phyloP scores from a whole-genome alignment of 2,888 invertebrate species.

The Syrista parreyssii region DNA sequence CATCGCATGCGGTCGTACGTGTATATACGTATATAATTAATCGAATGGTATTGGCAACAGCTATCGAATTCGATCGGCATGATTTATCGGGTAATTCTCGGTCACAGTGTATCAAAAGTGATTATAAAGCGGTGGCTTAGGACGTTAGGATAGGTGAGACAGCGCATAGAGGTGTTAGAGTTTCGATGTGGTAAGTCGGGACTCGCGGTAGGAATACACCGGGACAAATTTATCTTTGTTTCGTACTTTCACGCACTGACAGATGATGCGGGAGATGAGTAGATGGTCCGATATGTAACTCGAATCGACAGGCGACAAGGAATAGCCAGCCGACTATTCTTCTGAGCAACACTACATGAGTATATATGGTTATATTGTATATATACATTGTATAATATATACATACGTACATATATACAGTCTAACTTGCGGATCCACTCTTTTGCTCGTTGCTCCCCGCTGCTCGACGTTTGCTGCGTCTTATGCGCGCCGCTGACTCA shows the following conservation, averaged over 20 bases:
- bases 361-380: slow-evolving; percentile 9
- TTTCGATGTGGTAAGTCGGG: slow-evolving; percentile 44
- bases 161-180: background rate
- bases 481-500: slow-evolving; percentile 31
- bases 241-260: slow-evolving; percentile 56
- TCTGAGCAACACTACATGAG: slow-evolving; percentile 20
- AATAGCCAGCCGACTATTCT: slow-evolving; percentile 32
- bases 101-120: background rate
- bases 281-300: slow-evolving; percentile 17
- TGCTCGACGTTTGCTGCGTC: slow-evolving; percentile 1
- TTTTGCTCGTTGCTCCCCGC: background rate
- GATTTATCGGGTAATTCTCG: background rate
- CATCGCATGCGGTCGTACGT: background rate
- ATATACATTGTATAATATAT: background rate
- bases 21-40: background rate
- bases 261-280: slow-evolving; percentile 25
- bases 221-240: slow-evolving; percentile 60
- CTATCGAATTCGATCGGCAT: background rate
- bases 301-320: slow-evolving; percentile 39
- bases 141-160: background rate
- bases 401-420: background rate
- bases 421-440: background rate
- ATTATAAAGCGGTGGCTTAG: background rate
- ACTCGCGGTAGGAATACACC: slow-evolving; percentile 22
- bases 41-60: background rate